Base-by-base conservation (phyloP, 2,888 invertebrate genomes). In the Luffia ferchaultella region DNA sequence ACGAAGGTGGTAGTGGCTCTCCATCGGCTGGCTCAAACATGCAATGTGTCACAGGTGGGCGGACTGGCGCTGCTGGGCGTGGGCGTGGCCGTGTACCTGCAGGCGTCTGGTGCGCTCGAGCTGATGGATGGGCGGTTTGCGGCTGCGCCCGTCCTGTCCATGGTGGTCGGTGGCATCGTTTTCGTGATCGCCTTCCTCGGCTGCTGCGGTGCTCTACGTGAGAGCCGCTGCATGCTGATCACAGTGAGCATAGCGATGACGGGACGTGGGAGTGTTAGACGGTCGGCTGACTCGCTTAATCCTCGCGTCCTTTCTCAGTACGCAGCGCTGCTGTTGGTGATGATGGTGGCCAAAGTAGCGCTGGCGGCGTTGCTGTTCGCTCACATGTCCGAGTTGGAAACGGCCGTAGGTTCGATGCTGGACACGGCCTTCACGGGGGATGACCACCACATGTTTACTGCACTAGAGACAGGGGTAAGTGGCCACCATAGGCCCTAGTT, bases 161-260 rank as follows among this genome's bases (percentile, higher is more conserved):
- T 93, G 54, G 78, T 89, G 48, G 67, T 92, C 52, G 92, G 93
- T 1, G 76, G 86, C n/a, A 64, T 91, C 41, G 87, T 93, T 12
- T 91, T 95, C 64, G 69, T 93, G 57, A 89, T 95, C 54, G 91
- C 93, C 1, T 94, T 95, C 85, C 89, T 95, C 64, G 95, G 95
- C 55, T 96, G 95, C 75, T 95, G 95, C 64, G 96, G 96, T 1
- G 95, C 95, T 1, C 89, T 93, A 57, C 87, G 90, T 49, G 95
- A 96, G 75, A 95, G 91, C 70, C 90, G 90, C 62, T 91, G 91
- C 76, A 90, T 93, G 88, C 86, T 89, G 16, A 80, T 90, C 68
- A 89, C 88, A 58, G 91, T 91, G 78, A 87, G 86, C 3, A 7
- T 12, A 30, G 30, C n/a, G n/a, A n/a, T n/a, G n/a, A n/a, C n/a